Evolutionary conservation across 2,113 vertebrate species (phyloP), one percentile per base, ranked within the genome.

Genomic region (Oncorhynchus masou): DNA sequence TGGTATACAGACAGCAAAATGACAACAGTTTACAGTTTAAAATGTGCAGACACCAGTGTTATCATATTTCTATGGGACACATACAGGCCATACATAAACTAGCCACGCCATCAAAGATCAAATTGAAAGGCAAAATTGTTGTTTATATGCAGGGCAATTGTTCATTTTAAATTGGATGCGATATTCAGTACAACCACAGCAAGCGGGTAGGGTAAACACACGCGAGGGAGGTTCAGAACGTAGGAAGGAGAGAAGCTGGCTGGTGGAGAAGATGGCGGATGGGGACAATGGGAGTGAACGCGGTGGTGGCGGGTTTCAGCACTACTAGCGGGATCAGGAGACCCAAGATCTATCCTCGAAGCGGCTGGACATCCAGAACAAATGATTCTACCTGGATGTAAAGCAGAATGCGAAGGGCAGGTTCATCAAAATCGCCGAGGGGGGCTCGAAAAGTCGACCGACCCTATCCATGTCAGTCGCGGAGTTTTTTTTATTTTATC

Each of bases 371-470:
- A 96, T 96, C 86, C 96, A 96, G 91, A 96, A 96, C 86, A 96
- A 96, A 89, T 95, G 95, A 76, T 96, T 96, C 91, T 96, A 96
- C 81, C 89, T 96, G 85, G 95, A 96, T 71, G 96, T 96, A 29
- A 96, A 96, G 92, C 95, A 96, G 87, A 96, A 96, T 91, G 93
- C 95, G 71, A 96, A 96, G 92, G 95, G 96, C 87, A 94, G 96
- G 91, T 96, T 97, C 94, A 95, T 99, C 74, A 99, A 99, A 92
- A 99, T 99, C 89, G 96, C 97, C 68, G 97, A 99, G 94, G 97
- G 96, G 25, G 97, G 96, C 87, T 90, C 88, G 48, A 99, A 99
- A 88, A 98, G 96, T 91, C 95, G 96, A 29, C 93, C 98, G 34
- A 98, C 96, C 4, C 95, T 99, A 59, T 98, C 96, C 68, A 97